phyloP scores from a whole-genome alignment of 92 coral and sea anemone genomes.

The Zoanthus sociatus region DNA sequence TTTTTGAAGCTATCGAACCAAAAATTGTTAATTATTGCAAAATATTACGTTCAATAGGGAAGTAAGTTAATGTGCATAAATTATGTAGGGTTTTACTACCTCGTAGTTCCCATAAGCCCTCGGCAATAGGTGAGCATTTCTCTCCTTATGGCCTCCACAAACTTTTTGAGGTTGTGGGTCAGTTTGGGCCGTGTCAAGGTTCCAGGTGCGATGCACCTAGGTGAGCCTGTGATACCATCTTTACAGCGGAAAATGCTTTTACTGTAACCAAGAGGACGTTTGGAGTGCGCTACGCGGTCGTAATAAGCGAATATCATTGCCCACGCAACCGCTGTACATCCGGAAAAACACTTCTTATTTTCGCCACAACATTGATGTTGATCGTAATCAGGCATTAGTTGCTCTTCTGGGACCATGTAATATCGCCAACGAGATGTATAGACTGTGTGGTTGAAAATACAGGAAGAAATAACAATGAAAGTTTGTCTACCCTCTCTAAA shows the following conservation, averaged over 20 bases:
- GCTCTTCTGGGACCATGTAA: slow-evolving; percentile 44
- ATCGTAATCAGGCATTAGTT: slow-evolving; percentile 56
- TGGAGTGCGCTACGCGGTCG: slow-evolving; percentile 44
- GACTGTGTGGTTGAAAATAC: background rate
- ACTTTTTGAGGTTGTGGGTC: slow-evolving; percentile 26
- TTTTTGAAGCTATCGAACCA: no score
- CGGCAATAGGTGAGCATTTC: slow-evolving; percentile 37
- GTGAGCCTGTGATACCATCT: slow-evolving; percentile 34
- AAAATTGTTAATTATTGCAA: no score
- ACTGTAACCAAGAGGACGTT: slow-evolving; percentile 25
- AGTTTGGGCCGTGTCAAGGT: slow-evolving; percentile 36
- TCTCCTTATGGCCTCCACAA: slow-evolving; percentile 14
- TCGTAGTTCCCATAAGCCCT: slow-evolving; percentile 38
- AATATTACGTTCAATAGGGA: no score
- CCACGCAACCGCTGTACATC: slow-evolving; percentile 45
- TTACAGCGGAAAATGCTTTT: slow-evolving; percentile 39
- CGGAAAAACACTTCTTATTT: slow-evolving; percentile 34
- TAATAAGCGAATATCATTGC: slow-evolving; percentile 45
- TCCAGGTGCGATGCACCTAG: slow-evolving; percentile 26
- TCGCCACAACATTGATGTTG: slow-evolving; percentile 49
- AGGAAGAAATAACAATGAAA: no score
- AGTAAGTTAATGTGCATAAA: no score
- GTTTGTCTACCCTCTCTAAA: no score
- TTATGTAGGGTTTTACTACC: background rate
- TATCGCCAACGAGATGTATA: slow-evolving; percentile 34